phyloP scores from a whole-genome alignment of 1,140 invertebrate species.

The Drosophila varians region DNA sequence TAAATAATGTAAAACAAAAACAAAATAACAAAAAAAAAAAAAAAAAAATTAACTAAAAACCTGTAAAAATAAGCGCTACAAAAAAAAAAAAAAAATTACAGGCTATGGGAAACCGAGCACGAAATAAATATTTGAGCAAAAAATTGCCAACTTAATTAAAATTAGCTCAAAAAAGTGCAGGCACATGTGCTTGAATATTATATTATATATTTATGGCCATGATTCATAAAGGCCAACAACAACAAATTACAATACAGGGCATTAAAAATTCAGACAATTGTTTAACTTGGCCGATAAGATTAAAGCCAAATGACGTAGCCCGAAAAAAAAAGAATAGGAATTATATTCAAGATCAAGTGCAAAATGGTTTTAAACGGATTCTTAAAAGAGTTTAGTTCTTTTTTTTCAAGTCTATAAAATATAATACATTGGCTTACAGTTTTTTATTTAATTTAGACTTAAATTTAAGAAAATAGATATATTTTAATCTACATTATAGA shows the following conservation, averaged over 20 bases:
- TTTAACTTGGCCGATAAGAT: neutral
- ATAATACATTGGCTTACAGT: too few relatives aligned
- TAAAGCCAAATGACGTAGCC: neutral
- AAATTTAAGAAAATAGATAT: too few relatives aligned
- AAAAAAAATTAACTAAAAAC: neutral
- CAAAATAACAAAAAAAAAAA: too few relatives aligned
- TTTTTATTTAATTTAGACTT: too few relatives aligned
- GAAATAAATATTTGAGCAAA: conserved; percentile 37
- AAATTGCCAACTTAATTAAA: conserved; percentile 50
- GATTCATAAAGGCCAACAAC: neutral
- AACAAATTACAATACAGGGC: neutral
- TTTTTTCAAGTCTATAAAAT: too few relatives aligned
- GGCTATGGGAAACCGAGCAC: conserved; percentile 18
- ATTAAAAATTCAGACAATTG: neutral
- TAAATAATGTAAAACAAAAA: conserved; percentile 1
- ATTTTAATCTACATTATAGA: too few relatives aligned
- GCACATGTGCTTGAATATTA: neutral
- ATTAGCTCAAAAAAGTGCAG: conserved; percentile 25
- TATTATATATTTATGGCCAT: neutral
- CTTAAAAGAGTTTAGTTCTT: too few relatives aligned
- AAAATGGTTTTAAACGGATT: too few relatives aligned
- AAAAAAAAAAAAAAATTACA: neutral
- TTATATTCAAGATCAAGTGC: too few relatives aligned
- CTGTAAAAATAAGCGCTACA: too few relatives aligned
- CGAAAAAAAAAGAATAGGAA: neutral